Evolutionary conservation across 2,113 vertebrate species (phyloP), one percentile per base, ranked within the genome.

Genomic region (Mastomys natalensis): DNA sequence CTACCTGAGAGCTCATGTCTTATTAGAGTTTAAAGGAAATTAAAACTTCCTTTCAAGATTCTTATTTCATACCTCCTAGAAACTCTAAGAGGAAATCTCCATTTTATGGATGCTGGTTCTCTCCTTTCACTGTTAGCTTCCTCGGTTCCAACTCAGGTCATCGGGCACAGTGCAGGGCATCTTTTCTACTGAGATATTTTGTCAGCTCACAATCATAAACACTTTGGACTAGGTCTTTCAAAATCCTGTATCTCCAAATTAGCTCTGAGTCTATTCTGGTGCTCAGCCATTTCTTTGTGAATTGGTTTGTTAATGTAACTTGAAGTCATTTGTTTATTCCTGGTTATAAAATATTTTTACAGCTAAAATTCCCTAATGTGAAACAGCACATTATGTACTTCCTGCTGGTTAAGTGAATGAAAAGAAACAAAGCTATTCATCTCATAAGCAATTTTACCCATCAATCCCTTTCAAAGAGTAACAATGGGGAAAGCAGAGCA

Each of bases 251-350:
- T 94, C 5, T 68, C 45, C 48, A 93, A n/a, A 93, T 97, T 62
- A 97, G 22, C 72, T 97, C 37, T 86, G 94, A 96, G 31, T 89
- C 40, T 96, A 21, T 93, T 95, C 66, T 90, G 95, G 72, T 97
- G 93, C 95, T 96, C 34, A 95, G 29, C 74, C 95, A 95, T 97
- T 98, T 97, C 93, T 94, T 95, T 89, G 93, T 1, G 0, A 98
- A 95, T 88, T 74, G 37, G 68, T 95, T 24, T 97, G 43, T 94
- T 98, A 92, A 97, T 96, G 37, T 94, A 89, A 60, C 60, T 94
- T 95, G 48, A 87, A 96, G 90, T 89, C 72, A 93, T 97, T 97
- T 89, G 97, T 97, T 98, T 98, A 93, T 93, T 92, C 73, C 76
- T 40, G 58, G 97, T 97, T 97, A 0, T 72, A 74, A 73, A 95